These are phyloP conservation scores for Drosophila sp. DNA, from an alignment of 1,140 invertebrate genomes.

Conservation along the genomic window DNA sequence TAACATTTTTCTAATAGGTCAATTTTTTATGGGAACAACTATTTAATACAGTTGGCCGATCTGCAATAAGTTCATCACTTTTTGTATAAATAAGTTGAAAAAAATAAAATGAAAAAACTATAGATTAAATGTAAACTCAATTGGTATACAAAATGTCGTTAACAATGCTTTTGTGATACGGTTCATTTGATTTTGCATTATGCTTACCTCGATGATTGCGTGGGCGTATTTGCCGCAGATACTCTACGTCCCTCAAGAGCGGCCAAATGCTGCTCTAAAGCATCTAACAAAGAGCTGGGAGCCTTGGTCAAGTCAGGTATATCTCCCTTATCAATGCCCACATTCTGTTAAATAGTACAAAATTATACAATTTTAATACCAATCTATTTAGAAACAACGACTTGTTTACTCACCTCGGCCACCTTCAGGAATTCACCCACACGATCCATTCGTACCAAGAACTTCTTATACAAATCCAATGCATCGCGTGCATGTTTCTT, in stretches of 20 bases:
- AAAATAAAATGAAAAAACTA: slow-evolving; percentile 1
- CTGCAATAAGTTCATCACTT: too few species aligned
- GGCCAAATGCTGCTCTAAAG: slow-evolving; percentile 97
- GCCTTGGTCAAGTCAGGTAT: slow-evolving; percentile 99
- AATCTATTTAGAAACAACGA: background rate
- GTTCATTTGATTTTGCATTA: background rate
- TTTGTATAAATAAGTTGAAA: background rate
- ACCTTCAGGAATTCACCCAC: slow-evolving; percentile 99
- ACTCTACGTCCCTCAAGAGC: slow-evolving; percentile 96
- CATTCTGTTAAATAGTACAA: slow-evolving; percentile 87
- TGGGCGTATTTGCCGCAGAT: slow-evolving; percentile 92
- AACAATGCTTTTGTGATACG: too few species aligned
- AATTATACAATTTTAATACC: background rate
- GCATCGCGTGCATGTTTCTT: slow-evolving; percentile 99
- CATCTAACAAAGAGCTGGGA: slow-evolving; percentile 98
- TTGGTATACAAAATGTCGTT: background rate
- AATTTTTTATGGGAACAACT: too few species aligned
- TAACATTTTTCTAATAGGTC: too few species aligned
- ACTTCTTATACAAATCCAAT: slow-evolving; percentile 99
- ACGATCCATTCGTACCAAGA: slow-evolving; percentile 98
- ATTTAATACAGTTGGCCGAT: too few species aligned
- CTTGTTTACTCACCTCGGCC: slow-evolving; percentile 88
- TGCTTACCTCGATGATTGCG: slow-evolving; percentile 90
- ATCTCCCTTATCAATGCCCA: slow-evolving; percentile 99
- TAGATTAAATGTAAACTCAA: background rate